Base-by-base conservation (phyloP, 2,888 invertebrate genomes). In the Homarus gammarus region DNA sequence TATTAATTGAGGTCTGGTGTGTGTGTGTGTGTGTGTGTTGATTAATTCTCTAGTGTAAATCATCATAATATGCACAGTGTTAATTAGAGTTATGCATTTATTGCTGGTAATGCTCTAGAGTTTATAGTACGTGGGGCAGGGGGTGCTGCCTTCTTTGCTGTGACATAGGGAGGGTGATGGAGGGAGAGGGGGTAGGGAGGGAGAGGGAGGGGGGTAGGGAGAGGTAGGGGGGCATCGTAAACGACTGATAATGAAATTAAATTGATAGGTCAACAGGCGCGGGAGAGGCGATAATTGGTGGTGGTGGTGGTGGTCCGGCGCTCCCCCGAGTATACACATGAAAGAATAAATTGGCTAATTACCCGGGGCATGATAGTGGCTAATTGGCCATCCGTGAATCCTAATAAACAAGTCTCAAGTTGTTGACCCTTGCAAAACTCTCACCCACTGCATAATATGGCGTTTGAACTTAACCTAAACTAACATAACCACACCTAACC, bases 61-160 rank as follows among this genome's bases (percentile, higher is more conserved):
- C 83, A 83, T 83, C 70, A 83, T 83, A 70, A 83, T 83, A 72
- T 83, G 72, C 83, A 51, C 70, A 64, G 72, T 36, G 83, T 83
- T 83, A 83, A 83, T 83, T 83, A 83, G 70, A 72, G 83, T 72
- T 83, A 83, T 68, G 83, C 68, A 83, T 83, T 83, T 83, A 83
- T 83, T 70, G 83, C 49, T 83, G 49, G 70, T 83, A 83, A 83
- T 83, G 83, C 51, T 40, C 38, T 27, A 68, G 44, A 40, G 27
- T 64, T 64, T 64, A 68, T 27, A 40, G 40, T 27, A 31, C 40
- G 82, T 38, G 82, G 31, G 44, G 68, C 15, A 6, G 8, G 31
- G 51, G 83, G 27, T 2, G 49, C 2, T 27, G 27, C 27, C 18
- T 64, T n/a, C n/a, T n/a, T n/a, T 5, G 64, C 38, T 6, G 38